Base-by-base conservation (phyloP, 2,797 vertebrate species). In the Avahi laniger region DNA sequence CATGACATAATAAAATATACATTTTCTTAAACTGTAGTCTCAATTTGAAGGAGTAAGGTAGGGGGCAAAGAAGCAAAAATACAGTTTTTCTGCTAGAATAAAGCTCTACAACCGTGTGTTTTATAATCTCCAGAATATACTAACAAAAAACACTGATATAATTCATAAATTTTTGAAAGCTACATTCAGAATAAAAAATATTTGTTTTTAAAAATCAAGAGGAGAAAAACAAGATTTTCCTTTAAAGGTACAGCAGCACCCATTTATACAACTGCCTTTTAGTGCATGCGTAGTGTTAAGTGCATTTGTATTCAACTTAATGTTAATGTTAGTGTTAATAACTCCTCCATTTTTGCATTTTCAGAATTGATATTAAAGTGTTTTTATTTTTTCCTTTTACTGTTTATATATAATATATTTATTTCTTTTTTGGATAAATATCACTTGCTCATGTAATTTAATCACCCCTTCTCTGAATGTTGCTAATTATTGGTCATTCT, bases 111-210 rank as follows among this genome's bases (percentile, higher is more conserved):
- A 7, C 33, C 89, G 14, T 7, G 0, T 54, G 2, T 50, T 96
- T 97, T 88, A n/a, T 84, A 95, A 92, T 95, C 8, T 69, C 48
- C 75, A 20, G 78, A 65, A 41, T 82, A 79, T 83, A 73, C n/a
- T 59, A 35, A 70, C 65, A 41, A 15, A 48, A 80, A 93, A 57
- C 33, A 54, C 33, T 65, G 63, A 7, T 65, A n/a, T 65, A n/a
- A 65, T 92, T 50, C 8, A 91, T 82, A 81, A 1, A 8, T 89
- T 84, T 91, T 92, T 87, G 83, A 96, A 69, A 91, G 50, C 12
- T 70, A 59, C 5, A 1, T 22, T 59, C 38, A 82, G 41, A 89
- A 67, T 73, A 70, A 91, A 76, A 69, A 14, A 61, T 80, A 76
- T 87, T 87, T 81, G 4, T 1, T 65, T 92, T 87, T 76, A 81